Conservation (phyloP, 1,140 invertebrate genomes). For the Trachelipus rathkii region DNA sequence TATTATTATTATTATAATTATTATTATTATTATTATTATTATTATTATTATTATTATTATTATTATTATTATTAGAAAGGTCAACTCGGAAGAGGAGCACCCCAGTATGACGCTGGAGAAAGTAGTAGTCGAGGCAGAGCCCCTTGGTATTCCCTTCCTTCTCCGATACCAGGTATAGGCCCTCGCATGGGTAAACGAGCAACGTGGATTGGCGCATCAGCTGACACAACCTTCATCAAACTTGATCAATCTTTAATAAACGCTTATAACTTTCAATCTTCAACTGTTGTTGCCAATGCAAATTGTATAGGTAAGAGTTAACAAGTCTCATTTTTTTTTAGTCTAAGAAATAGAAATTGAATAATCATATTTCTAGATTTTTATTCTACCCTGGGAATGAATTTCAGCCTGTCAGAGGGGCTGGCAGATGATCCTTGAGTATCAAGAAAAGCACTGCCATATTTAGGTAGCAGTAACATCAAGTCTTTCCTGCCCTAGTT, state of each 20-base stretch:
- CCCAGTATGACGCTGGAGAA: constrained; percentile 44
- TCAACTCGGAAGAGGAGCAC: constrained; percentile 69
- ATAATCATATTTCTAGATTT: no score
- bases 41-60: background rate
- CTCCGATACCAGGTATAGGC: constrained; percentile 71
- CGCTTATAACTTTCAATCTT: constrained; percentile 73
- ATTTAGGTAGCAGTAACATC: no score
- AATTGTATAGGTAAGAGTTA: constrained; percentile 36
- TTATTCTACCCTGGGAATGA: no score
- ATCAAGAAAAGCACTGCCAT: no score
- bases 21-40: constrained; percentile 26
- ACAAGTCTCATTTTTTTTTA: background rate
- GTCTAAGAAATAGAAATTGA: no score
- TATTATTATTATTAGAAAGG: constrained; percentile 60
- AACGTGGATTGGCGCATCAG: constrained; percentile 88
- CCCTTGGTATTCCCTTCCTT: constrained; percentile 78
- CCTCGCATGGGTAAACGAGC: constrained; percentile 68
- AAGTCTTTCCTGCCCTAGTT: no score
- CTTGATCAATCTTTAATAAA: constrained; percentile 89
- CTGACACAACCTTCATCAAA: constrained; percentile 91
- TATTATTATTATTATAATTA: no score
- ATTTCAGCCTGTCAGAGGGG: no score
- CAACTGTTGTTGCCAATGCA: constrained; percentile 82
- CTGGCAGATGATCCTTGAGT: no score
- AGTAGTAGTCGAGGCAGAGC: constrained; percentile 48